These are phyloP conservation scores for Drosophila lutescens DNA, from an alignment of 2,888 invertebrate species.

Conservation along the genomic window DNA sequence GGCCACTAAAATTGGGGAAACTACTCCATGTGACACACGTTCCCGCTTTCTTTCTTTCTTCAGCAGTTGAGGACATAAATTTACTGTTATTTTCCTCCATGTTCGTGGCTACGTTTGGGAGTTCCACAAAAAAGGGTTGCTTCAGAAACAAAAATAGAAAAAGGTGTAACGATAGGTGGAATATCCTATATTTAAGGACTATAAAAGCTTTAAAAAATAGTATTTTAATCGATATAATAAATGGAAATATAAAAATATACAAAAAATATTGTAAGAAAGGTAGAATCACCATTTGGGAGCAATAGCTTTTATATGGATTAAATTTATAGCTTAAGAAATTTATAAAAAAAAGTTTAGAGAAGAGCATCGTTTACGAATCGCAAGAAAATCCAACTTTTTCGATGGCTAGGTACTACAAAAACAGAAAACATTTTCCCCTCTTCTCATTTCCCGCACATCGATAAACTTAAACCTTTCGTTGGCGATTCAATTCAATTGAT, in stretches of 20 bases:
- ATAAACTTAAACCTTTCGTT: conserved; percentile 59
- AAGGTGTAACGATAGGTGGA: neutral
- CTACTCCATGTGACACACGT: conserved; percentile 5
- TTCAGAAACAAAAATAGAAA: neutral
- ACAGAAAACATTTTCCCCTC: conserved; percentile 1
- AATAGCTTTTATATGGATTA: too few relatives aligned
- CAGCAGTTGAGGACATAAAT: conserved; percentile 78
- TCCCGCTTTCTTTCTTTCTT: neutral
- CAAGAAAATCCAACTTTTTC: neutral
- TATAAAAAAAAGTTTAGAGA: neutral
- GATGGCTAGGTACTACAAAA: neutral
- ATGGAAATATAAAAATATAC: neutral
- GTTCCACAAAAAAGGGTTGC: conserved; percentile 32
- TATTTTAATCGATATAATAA: neutral
- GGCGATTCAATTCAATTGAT: conserved; percentile 79
- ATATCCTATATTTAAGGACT: neutral
- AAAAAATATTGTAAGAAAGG: neutral
- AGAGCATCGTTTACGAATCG: too few relatives aligned
- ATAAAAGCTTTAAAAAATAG: neutral
- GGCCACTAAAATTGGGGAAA: conserved; percentile 29
- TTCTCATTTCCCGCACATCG: conserved; percentile 1
- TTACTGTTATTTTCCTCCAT: conserved; percentile 70
- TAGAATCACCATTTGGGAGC: too few relatives aligned
- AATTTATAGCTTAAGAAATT: too few relatives aligned
- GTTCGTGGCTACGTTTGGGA: conserved; percentile 55